These are phyloP conservation scores for Seriola dumerili DNA, from an alignment of 2,113 vertebrate genomes.

Conservation along the genomic window DNA sequence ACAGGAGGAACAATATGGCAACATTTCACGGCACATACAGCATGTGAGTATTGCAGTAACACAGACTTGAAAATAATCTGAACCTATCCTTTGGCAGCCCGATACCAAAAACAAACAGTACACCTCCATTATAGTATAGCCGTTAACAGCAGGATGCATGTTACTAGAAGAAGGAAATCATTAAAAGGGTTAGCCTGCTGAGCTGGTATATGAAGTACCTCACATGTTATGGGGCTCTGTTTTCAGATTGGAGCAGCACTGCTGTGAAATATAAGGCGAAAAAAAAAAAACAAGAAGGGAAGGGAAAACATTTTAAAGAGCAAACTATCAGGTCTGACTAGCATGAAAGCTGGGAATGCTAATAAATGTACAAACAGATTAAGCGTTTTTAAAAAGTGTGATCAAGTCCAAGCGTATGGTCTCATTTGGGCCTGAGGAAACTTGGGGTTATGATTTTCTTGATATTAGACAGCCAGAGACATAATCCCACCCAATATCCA, in stretches of 20 bases:
- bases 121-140: not conserved
- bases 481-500: not conserved
- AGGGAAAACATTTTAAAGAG: slow-evolving; percentile 17
- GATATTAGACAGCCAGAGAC: not conserved
- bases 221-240: slow-evolving; percentile 49
- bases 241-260: slow-evolving; percentile 64
- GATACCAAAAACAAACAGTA: slow-evolving; percentile 23
- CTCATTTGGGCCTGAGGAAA: not conserved
- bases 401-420: not conserved
- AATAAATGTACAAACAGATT: no score
- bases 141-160: slow-evolving; percentile 42
- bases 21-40: not conserved
- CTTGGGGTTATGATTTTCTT: not conserved
- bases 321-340: slow-evolving; percentile 1
- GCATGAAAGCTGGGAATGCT: not conserved
- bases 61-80: slow-evolving; percentile 4
- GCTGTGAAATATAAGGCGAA: slow-evolving; percentile 64
- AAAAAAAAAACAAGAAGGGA: slow-evolving; percentile 35
- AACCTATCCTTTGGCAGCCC: slow-evolving; percentile 20
- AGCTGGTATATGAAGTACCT: slow-evolving; percentile 60
- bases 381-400: no score
- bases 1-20: not conserved
- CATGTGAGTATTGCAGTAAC: slow-evolving; percentile 8
- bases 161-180: slow-evolving; percentile 24
- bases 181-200: slow-evolving; percentile 23